phyloP scores from a whole-genome alignment of 2,113 vertebrate species.

The Pogona vitticeps region DNA sequence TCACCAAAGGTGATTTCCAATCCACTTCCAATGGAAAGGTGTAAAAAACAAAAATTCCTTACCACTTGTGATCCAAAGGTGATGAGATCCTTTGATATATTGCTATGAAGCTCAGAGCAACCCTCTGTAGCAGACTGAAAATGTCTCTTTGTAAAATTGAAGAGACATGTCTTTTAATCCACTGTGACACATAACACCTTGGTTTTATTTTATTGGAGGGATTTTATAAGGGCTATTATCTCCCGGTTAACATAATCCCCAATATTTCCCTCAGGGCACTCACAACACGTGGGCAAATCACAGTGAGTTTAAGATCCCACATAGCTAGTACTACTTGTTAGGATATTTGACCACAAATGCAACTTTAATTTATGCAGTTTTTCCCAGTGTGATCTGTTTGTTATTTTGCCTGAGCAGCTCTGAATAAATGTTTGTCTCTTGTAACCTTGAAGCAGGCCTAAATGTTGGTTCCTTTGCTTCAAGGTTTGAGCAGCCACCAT shows the following conservation, averaged over 20 bases:
- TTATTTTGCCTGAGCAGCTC: constrained; percentile 68
- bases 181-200: constrained; percentile 70
- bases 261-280: constrained; percentile 72
- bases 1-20: too few relatives aligned
- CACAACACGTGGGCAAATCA: constrained; percentile 72
- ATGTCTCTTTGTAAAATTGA: constrained; percentile 9
- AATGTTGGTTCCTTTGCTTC: constrained; percentile 76
- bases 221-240: constrained; percentile 78
- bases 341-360: constrained; percentile 65
- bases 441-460: constrained; percentile 64
- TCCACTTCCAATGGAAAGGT: background rate
- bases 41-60: background rate
- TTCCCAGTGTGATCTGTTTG: constrained; percentile 72
- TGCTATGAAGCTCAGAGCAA: constrained; percentile 47
- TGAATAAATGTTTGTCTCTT: constrained; percentile 50
- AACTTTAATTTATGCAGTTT: constrained; percentile 18
- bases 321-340: constrained; percentile 71
- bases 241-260: constrained; percentile 78
- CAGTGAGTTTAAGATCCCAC: constrained; percentile 70
- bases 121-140: constrained; percentile 46
- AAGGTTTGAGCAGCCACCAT: constrained; percentile 74
- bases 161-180: constrained; percentile 71
- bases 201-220: constrained; percentile 78
- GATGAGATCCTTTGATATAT: constrained; percentile 40
- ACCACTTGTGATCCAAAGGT: constrained; percentile 25